Conservation (phyloP, 2,888 invertebrate genomes). For the Microlaimidae sp. region DNA sequence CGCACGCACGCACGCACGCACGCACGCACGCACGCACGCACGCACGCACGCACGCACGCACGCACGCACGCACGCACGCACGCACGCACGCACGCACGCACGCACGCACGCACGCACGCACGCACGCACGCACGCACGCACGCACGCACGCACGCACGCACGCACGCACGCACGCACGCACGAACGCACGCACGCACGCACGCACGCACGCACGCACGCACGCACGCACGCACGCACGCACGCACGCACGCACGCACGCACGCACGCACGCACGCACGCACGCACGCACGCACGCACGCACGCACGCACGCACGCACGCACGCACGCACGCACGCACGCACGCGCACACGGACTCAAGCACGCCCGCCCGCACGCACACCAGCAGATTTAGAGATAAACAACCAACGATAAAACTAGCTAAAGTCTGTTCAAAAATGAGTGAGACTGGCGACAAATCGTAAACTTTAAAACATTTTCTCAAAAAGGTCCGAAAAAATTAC, state of each 20-base stretch:
- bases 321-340: slow-evolving; percentile 7
- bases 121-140: slow-evolving; percentile 16
- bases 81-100: slow-evolving; percentile 13
- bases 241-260: slow-evolving; percentile 2
- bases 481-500: no score
- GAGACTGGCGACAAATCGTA: no score
- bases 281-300: slow-evolving; percentile 6
- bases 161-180: slow-evolving; percentile 14
- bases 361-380: slow-evolving; percentile 6
- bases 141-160: slow-evolving; percentile 16
- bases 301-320: slow-evolving; percentile 5
- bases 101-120: slow-evolving; percentile 16
- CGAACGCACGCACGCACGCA: no score
- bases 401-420: slow-evolving; percentile 5
- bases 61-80: slow-evolving; percentile 13
- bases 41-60: slow-evolving; percentile 13
- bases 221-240: slow-evolving; percentile 4
- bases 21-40: slow-evolving; percentile 13
- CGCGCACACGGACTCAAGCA: no score
- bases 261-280: slow-evolving; percentile 4
- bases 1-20: slow-evolving; percentile 13
- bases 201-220: slow-evolving; percentile 8
- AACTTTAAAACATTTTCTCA: no score
- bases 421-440: slow-evolving; percentile 5
- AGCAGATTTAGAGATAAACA: not conserved